A percentile compares a stretch with the other conserved stretches of the same genome.
Conservation (phyloP, 2,888 invertebrate genomes). For the Scaptomyza polygonia region DNA sequence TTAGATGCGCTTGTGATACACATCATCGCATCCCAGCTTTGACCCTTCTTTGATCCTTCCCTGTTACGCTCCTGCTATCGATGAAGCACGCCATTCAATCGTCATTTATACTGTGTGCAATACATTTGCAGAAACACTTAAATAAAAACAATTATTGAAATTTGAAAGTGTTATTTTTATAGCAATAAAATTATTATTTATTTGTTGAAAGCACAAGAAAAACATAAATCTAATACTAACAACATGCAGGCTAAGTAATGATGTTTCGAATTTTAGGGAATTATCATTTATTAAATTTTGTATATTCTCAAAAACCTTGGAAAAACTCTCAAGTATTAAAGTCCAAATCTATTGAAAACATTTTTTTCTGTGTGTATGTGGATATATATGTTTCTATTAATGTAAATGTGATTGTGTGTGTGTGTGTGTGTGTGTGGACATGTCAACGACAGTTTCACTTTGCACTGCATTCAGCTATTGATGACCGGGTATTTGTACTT, state of each 20-base stretch:
- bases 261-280: too few relatives aligned
- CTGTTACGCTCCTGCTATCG: constrained; percentile 20
- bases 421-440: constrained; percentile 13
- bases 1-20: constrained; percentile 53
- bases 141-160: too few relatives aligned
- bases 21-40: constrained; percentile 39
- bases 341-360: neutral
- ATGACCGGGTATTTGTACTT: constrained; percentile 69
- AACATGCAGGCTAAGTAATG: too few relatives aligned
- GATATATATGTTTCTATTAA: neutral
- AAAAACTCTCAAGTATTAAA: neutral
- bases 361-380: neutral
- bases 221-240: too few relatives aligned
- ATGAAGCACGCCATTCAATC: constrained; percentile 43
- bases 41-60: neutral
- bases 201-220: too few relatives aligned
- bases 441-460: constrained; percentile 61
- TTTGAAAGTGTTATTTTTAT: too few relatives aligned
- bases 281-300: too few relatives aligned
- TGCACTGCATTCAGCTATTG: constrained; percentile 55
- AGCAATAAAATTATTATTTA: too few relatives aligned
- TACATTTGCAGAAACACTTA: neutral
- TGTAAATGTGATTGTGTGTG: neutral
- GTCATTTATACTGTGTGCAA: constrained; percentile 47
- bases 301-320: too few relatives aligned